Conservation (phyloP, 2,797 vertebrate species). For the Gambusia yucatana region DNA sequence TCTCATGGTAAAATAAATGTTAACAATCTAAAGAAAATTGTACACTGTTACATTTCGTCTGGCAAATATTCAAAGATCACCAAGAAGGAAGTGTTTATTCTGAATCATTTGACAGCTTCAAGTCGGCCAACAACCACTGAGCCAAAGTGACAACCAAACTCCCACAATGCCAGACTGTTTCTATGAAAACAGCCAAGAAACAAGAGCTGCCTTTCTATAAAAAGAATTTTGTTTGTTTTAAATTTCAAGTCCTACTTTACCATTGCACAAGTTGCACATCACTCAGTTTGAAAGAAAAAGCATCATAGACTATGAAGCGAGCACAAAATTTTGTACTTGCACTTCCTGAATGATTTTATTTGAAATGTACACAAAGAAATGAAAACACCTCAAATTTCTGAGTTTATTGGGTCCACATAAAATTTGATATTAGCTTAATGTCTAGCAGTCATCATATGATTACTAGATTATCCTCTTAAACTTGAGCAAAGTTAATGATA, state of each 20-base stretch:
- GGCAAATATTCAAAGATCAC: conserved; percentile 49
- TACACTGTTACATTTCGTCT: conserved; percentile 1
- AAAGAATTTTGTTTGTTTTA: conserved; percentile 22
- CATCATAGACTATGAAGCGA: not conserved
- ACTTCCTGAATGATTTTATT: not conserved
- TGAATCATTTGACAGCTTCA: conserved; percentile 35
- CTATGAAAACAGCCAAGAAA: conserved; percentile 26
- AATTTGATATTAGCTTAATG: not conserved
- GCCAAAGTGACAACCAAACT: conserved; percentile 41
- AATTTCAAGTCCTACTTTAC: conserved; percentile 10
- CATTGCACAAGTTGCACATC: not conserved
- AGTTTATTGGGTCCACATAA: not conserved
- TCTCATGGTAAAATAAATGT: not conserved
- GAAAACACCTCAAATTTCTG: conserved; percentile 1
- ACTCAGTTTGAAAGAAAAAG: conserved; percentile 2
- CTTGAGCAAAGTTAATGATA: not conserved
- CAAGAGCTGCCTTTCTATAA: conserved; percentile 16
- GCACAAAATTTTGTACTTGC: not conserved
- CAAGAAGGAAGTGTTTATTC: conserved; percentile 38
- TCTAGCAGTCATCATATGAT: not conserved
- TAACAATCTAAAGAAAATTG: not conserved
- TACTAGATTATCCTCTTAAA: conserved; percentile 10
- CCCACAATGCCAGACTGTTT: conserved; percentile 31
- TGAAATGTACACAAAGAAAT: not conserved
- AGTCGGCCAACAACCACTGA: conserved; percentile 28